Evolutionary conservation across 2,797 vertebrate species (phyloP), one percentile per base, ranked within the genome.

Genomic region (Tenualosa ilisha): DNA sequence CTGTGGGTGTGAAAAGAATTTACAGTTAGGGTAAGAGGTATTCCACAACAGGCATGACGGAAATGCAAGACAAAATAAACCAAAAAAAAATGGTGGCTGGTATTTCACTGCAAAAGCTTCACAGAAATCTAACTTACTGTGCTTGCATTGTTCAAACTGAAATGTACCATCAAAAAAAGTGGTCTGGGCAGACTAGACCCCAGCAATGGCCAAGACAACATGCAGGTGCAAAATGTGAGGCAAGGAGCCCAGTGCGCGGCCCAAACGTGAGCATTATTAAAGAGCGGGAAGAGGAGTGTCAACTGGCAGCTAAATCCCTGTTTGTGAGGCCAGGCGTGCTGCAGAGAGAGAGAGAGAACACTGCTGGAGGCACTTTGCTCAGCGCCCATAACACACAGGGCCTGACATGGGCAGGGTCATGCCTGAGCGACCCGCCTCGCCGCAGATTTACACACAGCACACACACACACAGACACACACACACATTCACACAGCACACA

Each of bases 361-460:
- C 92, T 90, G 94, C 94, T 95, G 94, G 94, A 95, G 94, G 94
- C 93, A 94, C 93, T 95, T 92, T 94, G 93, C 93, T 95, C 92
- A 93, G 91, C 94, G 92, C 94, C 93, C 94, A 93, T 93, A 92
- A 94, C 86, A 89, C 93, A 93, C 92, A 93, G 92, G 87, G 94
- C 90, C 93, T 95, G 94, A 95, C 94, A 95, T 94, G 93, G 95
- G 93, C 94, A 95, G 94, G 93, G 95, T 93, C 94, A 93, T 91
- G 94, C 94, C 92, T 95, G 93, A 95, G 91, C 94, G 93, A 92
- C 89, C 92, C 89, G 40, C 91, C 91, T 89, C 94, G 94, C 92
- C 92, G 92, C 92, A 92, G 93, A 93, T 94, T 95, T 94, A 93
- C 89, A 89, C 89, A 89, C 88, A 63, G 54, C 49, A 46, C 51